Conservation (phyloP, 2,888 invertebrate genomes). For the Drosophila algonquin region DNA sequence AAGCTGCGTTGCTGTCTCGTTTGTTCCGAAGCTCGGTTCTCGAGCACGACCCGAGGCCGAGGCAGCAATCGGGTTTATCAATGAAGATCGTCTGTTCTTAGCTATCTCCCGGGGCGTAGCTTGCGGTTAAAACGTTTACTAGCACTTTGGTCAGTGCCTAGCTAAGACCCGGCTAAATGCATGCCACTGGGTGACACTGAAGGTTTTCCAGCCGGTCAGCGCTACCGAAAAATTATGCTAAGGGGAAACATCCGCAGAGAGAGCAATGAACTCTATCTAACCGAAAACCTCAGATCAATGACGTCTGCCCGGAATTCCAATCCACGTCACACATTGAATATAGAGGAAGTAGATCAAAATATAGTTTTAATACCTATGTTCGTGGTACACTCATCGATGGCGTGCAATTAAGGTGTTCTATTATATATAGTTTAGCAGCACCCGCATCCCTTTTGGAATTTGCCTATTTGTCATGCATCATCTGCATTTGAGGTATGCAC, state of each 20-base stretch:
- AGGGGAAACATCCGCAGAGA: conserved; percentile 9
- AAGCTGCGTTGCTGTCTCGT: neutral
- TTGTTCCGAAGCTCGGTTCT: conserved; percentile 18
- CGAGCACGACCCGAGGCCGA: neutral
- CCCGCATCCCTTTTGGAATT: conserved; percentile 22
- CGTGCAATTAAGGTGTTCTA: conserved; percentile 4
- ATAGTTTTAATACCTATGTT: conserved; percentile 16
- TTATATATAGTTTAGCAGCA: neutral
- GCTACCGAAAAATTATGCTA: conserved; percentile 19
- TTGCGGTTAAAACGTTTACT: conserved; percentile 50
- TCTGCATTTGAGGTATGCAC: conserved; percentile 17
- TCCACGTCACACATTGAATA: conserved; percentile 18
- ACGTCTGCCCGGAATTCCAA: conserved; percentile 25
- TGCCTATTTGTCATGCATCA: conserved; percentile 40
- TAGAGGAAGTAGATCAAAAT: neutral
- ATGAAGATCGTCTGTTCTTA: conserved; percentile 30
- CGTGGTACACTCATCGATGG: conserved; percentile 47
- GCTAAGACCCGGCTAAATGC: conserved; percentile 27
- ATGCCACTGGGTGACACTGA: conserved; percentile 55
- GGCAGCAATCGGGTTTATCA: conserved; percentile 29
- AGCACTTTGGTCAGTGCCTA: conserved; percentile 5
- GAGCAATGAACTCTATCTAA: conserved; percentile 52
- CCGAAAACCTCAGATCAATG: conserved; percentile 46
- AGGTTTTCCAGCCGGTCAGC: neutral
- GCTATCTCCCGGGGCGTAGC: conserved; percentile 6